Evolutionary conservation across 1,140 invertebrate genomes (phyloP), one percentile per base, ranked within the genome.

Genomic region (Anoplolepis gracilipes): DNA sequence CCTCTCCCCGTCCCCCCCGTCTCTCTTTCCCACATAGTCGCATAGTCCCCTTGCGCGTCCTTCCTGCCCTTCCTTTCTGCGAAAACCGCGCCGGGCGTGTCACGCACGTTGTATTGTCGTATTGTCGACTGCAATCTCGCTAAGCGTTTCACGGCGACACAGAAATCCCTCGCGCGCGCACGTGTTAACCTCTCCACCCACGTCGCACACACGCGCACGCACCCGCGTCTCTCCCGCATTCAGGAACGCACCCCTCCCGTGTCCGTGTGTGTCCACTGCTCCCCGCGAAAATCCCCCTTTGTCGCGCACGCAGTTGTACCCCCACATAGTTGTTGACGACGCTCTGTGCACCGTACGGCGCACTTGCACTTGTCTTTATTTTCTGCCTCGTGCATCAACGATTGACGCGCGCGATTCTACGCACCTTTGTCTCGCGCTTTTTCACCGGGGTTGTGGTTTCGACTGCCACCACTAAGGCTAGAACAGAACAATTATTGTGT

Each of bases 81-180:
- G 90, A 88, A 90, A 91, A 87, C 91, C 91, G 89, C 91, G 92
- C 92, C 93, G 94, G 94, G 93, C 93, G 94, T 95, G 94, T 95
- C 94, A 94, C 93, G 92, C 92, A 93, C 92, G 92, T 90, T 92
- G 93, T 92, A 94, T 95, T 95, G 93, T 94, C 92, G 93, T 93
- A 94, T 95, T 95, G 94, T 95, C 94, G 93, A 91, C 90, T 92
- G 94, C 94, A 95, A 95, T 95, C 92, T 94, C 94, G 92, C 94
- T 95, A 95, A 95, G 94, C 94, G 94, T 93, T 95, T 94, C 93
- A 91, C 92, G 87, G 89, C 91, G 90, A 90, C 92, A 90, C 90
- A 90, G 88, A 87, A 85, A 84, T 91, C 91, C 89, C 92, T 67
- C 86, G 84, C 69, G 22, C 69, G 22, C 77, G 92, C 91, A 81